A percentile compares a stretch with the other conserved stretches of the same genome.
Conservation (phyloP, 2,113 vertebrate genomes). For the Ptilonorhynchus violaceus region DNA sequence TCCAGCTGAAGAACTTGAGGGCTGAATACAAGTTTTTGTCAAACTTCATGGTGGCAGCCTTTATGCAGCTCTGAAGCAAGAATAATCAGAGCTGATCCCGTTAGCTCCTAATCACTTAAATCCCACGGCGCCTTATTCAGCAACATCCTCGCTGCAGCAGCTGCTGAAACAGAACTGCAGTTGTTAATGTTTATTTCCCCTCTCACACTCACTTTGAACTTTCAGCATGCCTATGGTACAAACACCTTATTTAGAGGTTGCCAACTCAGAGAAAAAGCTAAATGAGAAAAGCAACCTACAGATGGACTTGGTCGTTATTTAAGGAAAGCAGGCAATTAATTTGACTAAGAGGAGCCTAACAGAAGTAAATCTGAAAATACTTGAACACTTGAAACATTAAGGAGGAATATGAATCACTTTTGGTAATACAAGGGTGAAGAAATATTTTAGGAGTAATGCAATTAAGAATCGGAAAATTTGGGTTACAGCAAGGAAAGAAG, state of each 20-base stretch:
- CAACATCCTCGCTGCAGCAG: background rate
- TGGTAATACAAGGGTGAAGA: background rate
- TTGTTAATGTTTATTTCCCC: background rate
- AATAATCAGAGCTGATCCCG: accelerated
- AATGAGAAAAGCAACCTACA: background rate
- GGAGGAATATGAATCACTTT: background rate
- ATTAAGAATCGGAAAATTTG: background rate
- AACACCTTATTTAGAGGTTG: background rate
- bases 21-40: background rate
- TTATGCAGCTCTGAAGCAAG: background rate
- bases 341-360: background rate
- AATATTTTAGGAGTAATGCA: background rate
- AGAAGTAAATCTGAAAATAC: background rate
- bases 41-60: background rate
- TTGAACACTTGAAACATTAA: background rate
- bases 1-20: background rate
- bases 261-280: background rate
- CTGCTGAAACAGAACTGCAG: background rate
- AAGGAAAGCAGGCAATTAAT: background rate
- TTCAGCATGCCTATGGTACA: background rate
- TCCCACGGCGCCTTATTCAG: accelerated
- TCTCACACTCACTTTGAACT: background rate
- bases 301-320: background rate
- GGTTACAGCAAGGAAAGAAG: background rate
- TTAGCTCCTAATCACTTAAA: background rate